These are phyloP conservation scores for Andrena praecox DNA, from an alignment of 2,888 invertebrate genomes.

Conservation along the genomic window DNA sequence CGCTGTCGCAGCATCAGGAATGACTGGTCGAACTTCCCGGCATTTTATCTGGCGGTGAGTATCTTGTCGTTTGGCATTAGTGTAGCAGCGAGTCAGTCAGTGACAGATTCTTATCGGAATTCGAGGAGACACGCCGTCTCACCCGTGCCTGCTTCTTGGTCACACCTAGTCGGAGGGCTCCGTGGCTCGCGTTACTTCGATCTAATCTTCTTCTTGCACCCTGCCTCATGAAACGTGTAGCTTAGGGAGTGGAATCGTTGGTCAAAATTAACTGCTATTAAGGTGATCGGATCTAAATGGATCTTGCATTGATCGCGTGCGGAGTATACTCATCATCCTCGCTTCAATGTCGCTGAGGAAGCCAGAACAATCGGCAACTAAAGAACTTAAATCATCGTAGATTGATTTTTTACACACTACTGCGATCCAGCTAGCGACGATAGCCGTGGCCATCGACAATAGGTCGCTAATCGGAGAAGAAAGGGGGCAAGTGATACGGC, in stretches of 20 bases:
- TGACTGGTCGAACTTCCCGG: constrained; percentile 76
- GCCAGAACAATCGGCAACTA: too few relatives aligned
- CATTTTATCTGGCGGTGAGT: constrained; percentile 80
- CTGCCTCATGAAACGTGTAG: background rate
- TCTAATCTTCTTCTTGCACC: constrained; percentile 29
- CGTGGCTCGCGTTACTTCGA: constrained; percentile 51
- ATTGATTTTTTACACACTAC: background rate
- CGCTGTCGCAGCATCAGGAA: constrained; percentile 63
- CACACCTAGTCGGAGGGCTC: constrained; percentile 68
- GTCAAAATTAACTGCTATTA: background rate
- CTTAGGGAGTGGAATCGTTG: constrained; percentile 4
- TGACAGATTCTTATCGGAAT: constrained; percentile 82
- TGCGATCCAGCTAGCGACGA: background rate
- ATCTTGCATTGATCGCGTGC: too few relatives aligned
- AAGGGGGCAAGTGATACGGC: background rate
- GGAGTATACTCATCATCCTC: too few relatives aligned
- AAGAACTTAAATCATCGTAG: too few relatives aligned
- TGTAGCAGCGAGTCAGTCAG: constrained; percentile 70
- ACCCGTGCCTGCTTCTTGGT: constrained; percentile 71
- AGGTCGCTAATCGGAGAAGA: constrained; percentile 14
- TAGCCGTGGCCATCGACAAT: background rate
- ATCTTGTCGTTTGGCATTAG: constrained; percentile 81
- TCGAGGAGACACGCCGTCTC: constrained; percentile 82
- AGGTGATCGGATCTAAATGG: background rate
- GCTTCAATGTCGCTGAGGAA: too few relatives aligned